phyloP scores from a whole-genome alignment of 2,113 vertebrate species.

The Melanocharis versteri region DNA sequence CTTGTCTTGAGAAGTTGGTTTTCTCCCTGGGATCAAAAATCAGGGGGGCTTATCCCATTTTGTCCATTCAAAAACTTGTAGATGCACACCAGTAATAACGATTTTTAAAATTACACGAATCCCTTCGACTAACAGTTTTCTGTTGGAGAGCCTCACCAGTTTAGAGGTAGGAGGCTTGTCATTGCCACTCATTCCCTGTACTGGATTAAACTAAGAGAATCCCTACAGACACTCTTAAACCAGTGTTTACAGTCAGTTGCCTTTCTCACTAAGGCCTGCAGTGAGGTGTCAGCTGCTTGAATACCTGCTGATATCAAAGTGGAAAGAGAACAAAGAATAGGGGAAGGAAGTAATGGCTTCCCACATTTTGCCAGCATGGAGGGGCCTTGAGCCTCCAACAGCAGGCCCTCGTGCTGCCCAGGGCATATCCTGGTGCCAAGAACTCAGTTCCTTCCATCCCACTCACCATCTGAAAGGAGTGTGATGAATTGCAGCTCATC shows the following conservation, averaged over 20 bases:
- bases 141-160: background rate
- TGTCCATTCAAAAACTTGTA: background rate
- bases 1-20: background rate
- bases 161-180: background rate
- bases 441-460: background rate
- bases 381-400: background rate
- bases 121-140: background rate
- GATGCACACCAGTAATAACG: background rate
- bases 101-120: background rate
- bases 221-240: background rate
- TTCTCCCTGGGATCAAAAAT: background rate
- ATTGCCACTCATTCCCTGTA: background rate
- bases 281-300: background rate
- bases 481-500: background rate
- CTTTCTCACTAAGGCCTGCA: background rate
- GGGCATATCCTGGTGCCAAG: fast-evolving
- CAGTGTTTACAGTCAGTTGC: fast-evolving
- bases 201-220: background rate
- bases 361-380: background rate
- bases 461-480: background rate
- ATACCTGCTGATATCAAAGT: background rate
- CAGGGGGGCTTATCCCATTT: background rate
- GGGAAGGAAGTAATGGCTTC: background rate
- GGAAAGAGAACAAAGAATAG: background rate
- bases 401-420: fast-evolving